Percentiles rank a stretch among this genome's conserved stretches.
Evolutionary conservation across 2,888 invertebrate genomes (phyloP).

Genomic region (Empis stercorea): DNA sequence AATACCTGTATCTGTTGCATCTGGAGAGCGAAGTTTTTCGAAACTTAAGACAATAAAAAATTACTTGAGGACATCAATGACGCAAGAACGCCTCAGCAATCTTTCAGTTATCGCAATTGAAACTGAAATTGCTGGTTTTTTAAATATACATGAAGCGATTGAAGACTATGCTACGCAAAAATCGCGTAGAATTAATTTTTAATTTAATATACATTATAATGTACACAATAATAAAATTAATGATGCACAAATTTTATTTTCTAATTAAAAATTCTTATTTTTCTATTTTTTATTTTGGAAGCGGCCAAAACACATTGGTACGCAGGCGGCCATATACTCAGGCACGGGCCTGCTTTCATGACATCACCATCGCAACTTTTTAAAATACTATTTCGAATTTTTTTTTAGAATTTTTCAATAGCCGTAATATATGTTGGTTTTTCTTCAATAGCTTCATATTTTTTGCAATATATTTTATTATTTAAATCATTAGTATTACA

Average conservation of each 20-base stretch:
- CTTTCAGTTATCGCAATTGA: not conserved
- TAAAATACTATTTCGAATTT: too few species aligned
- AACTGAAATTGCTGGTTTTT: not conserved
- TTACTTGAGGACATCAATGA: conserved; percentile 1
- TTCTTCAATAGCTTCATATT: too few species aligned
- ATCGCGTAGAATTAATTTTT: not conserved
- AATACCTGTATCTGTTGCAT: not conserved
- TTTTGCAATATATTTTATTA: too few species aligned
- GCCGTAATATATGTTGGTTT: too few species aligned
- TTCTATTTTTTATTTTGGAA: not conserved
- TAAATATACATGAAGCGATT: not conserved
- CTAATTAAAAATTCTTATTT: not conserved
- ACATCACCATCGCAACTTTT: too few species aligned
- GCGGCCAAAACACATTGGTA: not conserved
- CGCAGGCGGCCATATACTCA: not conserved
- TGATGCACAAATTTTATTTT: not conserved
- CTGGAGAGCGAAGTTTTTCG: conserved; percentile 3
- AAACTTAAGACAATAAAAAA: conserved; percentile 2
- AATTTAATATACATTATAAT: not conserved
- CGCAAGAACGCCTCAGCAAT: not conserved
- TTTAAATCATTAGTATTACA: too few species aligned
- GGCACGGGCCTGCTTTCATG: not conserved
- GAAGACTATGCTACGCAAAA: not conserved
- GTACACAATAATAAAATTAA: not conserved
- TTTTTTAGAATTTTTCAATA: too few species aligned